Evolutionary conservation across 1,140 invertebrate species (phyloP).

Genomic region (Lepidotrigona ventralis): DNA sequence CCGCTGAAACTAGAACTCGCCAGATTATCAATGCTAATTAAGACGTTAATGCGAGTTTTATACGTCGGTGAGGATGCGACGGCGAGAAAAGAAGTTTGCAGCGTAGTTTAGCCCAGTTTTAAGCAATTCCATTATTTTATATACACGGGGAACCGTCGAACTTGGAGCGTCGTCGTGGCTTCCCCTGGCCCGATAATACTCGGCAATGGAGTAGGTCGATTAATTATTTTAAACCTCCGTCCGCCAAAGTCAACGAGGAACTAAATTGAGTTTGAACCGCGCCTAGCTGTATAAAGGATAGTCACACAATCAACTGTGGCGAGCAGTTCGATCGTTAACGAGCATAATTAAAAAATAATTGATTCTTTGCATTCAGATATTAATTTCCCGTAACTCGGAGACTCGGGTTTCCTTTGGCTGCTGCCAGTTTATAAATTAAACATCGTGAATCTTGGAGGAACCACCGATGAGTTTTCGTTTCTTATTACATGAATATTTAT

Average conservation of each 20-base stretch:
- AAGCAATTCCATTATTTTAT: slow-evolving; percentile 23
- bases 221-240: slow-evolving; percentile 34
- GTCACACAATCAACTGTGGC: background rate
- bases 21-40: slow-evolving; percentile 43
- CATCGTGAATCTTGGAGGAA: background rate
- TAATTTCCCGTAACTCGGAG: background rate
- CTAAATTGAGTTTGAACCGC: slow-evolving; percentile 6
- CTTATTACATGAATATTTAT: background rate
- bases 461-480: background rate
- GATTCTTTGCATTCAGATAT: background rate
- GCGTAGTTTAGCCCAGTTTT: slow-evolving; percentile 36
- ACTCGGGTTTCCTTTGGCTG: background rate
- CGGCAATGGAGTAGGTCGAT: slow-evolving; percentile 34
- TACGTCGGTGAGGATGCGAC: background rate
- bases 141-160: slow-evolving; percentile 16
- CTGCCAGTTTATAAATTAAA: background rate
- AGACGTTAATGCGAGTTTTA: slow-evolving; percentile 44
- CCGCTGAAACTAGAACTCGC: background rate
- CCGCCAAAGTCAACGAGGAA: slow-evolving; percentile 19
- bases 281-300: background rate
- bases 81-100: slow-evolving; percentile 20
- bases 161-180: slow-evolving; percentile 24
- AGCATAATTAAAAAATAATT: background rate
- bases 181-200: slow-evolving; percentile 31
- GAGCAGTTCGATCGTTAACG: background rate